These are phyloP conservation scores for Siniperca chuatsi DNA, from an alignment of 2,113 vertebrate genomes.

Conservation along the genomic window DNA sequence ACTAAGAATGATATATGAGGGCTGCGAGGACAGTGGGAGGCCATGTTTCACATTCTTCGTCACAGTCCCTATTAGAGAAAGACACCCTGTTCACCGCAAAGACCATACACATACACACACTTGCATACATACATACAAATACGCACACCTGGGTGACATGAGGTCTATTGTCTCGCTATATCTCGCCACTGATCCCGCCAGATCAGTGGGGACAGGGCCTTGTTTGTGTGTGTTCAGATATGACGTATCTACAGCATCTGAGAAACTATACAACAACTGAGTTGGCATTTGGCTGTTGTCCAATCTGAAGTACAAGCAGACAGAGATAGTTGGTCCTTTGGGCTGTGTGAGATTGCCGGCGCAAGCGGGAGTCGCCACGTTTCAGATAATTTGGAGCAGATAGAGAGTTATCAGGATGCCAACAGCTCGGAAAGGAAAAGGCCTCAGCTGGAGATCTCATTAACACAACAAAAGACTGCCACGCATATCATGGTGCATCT, in stretches of 20 bases:
- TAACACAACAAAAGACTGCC: slow-evolving; percentile 23
- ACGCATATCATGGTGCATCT: slow-evolving; percentile 3
- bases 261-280: background rate
- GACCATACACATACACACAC: slow-evolving; percentile 7
- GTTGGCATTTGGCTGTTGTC: slow-evolving; percentile 17
- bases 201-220: slow-evolving; percentile 1
- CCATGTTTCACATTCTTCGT: slow-evolving; percentile 50
- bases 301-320: background rate
- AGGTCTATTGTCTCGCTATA: background rate
- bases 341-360: background rate
- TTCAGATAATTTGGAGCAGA: slow-evolving; percentile 39
- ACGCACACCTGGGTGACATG: slow-evolving; percentile 11
- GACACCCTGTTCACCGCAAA: background rate
- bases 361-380: slow-evolving; percentile 8
- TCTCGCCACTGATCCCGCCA: background rate
- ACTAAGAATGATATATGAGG: slow-evolving; percentile 42
- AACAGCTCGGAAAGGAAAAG: slow-evolving; percentile 25
- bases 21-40: slow-evolving; percentile 20
- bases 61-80: slow-evolving; percentile 20
- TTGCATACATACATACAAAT: background rate
- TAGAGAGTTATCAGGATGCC: slow-evolving; percentile 35
- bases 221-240: slow-evolving; percentile 17
- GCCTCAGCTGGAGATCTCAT: slow-evolving; percentile 42
- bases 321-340: background rate
- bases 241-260: background rate